A percentile compares a stretch with the other conserved stretches of the same genome.
Evolutionary conservation across 2,113 vertebrate species (phyloP).

Genomic region (Chiloscyllium plagiosum): DNA sequence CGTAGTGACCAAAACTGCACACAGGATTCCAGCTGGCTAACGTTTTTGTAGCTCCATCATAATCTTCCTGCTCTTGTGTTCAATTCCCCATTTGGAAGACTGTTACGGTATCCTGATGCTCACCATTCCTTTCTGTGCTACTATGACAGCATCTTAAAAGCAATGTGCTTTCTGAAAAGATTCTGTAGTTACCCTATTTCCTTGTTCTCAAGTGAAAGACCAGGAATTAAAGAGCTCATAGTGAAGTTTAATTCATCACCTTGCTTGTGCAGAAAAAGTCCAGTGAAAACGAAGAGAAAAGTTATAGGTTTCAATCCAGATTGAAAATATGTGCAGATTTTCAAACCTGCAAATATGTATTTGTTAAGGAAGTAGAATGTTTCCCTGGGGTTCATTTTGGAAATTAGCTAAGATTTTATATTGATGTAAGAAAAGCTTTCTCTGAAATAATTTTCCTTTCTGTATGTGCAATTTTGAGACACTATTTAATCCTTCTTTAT

Average conservation of each 20-base stretch:
- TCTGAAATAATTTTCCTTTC: background rate
- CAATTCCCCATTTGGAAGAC: background rate
- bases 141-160: background rate
- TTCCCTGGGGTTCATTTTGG: background rate
- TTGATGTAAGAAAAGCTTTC: background rate
- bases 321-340: background rate
- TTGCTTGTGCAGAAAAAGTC: background rate
- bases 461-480: background rate
- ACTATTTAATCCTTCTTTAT: background rate
- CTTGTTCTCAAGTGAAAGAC: background rate
- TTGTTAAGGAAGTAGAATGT: background rate
- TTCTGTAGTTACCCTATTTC: background rate
- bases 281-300: background rate
- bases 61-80: too few relatives aligned
- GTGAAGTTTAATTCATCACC: background rate
- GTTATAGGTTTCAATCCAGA: background rate
- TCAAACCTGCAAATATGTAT: background rate
- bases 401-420: background rate
- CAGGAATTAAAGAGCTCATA: background rate
- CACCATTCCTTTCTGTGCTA: background rate
- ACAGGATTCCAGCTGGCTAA: too few relatives aligned
- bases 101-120: background rate
- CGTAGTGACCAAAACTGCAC: too few relatives aligned
- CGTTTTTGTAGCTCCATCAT: too few relatives aligned
- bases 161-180: background rate